Evolutionary conservation across 2,888 invertebrate genomes (phyloP).

Genomic region (Pollenia griseotomentosa): DNA sequence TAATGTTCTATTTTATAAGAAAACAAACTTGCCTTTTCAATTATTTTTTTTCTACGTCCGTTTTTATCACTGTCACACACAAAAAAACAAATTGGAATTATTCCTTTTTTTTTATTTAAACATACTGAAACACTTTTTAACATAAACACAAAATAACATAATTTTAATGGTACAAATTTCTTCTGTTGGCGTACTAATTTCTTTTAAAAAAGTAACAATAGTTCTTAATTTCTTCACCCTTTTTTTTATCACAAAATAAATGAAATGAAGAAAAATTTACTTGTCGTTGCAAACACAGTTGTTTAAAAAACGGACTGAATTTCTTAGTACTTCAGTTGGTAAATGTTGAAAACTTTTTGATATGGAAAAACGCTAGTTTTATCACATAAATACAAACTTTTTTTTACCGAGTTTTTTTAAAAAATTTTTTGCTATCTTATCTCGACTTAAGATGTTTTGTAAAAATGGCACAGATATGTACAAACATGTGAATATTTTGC

Average conservation of each 20-base stretch:
- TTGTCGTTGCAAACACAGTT: constrained; percentile 40
- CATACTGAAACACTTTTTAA: neutral
- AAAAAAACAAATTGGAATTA: neutral
- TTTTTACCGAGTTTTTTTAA: too few relatives aligned
- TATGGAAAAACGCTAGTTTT: too few relatives aligned
- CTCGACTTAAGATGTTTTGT: too few relatives aligned
- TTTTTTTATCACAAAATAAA: constrained; percentile 67
- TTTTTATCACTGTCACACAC: constrained; percentile 14
- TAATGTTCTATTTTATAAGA: neutral
- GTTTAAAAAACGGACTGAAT: neutral
- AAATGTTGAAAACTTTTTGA: neutral
- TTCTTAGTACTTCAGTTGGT: neutral
- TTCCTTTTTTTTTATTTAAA: constrained; percentile 17
- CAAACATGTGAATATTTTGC: too few relatives aligned
- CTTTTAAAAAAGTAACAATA: constrained; percentile 17
- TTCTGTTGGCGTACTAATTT: constrained; percentile 3
- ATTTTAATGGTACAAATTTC: neutral
- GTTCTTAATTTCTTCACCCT: constrained; percentile 42
- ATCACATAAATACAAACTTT: too few relatives aligned
- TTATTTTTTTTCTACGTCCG: constrained; percentile 13
- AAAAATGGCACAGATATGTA: too few relatives aligned
- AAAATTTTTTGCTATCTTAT: too few relatives aligned
- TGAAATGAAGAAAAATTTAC: constrained; percentile 47
- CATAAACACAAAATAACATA: constrained; percentile 7
- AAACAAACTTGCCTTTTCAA: constrained; percentile 42